Evolutionary conservation across 2,888 invertebrate genomes (phyloP).

Genomic region (Clunio marinus): DNA sequence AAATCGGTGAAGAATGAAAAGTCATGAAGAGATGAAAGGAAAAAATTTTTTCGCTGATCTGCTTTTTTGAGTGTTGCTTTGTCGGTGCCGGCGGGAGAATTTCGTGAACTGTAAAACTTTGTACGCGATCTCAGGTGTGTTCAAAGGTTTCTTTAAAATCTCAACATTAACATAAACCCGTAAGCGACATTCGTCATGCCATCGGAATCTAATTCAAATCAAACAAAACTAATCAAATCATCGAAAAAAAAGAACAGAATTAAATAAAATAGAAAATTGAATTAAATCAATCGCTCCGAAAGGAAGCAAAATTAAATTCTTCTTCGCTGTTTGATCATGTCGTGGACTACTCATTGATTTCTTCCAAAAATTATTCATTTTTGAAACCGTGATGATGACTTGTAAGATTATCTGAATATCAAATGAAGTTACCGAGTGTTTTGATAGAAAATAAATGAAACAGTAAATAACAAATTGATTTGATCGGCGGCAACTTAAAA

Average conservation of each 20-base stretch:
- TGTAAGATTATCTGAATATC: too few relatives aligned
- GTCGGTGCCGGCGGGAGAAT: constrained; percentile 16
- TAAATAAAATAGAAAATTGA: not conserved
- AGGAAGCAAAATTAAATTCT: constrained; percentile 4
- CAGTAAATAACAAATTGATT: too few relatives aligned
- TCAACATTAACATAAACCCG: too few relatives aligned
- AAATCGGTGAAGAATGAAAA: not conserved
- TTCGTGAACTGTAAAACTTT: constrained; percentile 1
- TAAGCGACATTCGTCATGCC: constrained; percentile 23
- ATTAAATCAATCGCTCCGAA: constrained; percentile 4
- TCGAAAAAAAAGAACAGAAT: too few relatives aligned
- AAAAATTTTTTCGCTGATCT: constrained; percentile 11
- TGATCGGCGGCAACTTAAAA: too few relatives aligned
- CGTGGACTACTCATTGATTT: too few relatives aligned
- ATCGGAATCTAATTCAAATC: constrained; percentile 14
- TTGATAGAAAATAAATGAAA: too few relatives aligned
- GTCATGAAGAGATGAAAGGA: not conserved
- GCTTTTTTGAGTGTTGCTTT: not conserved
- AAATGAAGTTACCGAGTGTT: too few relatives aligned
- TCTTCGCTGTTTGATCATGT: constrained; percentile 12
- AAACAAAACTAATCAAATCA: constrained; percentile 38
- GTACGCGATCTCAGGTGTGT: constrained; percentile 9
- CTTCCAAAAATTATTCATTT: too few relatives aligned
- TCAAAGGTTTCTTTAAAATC: not conserved
- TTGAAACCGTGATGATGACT: too few relatives aligned